phyloP scores from a whole-genome alignment of 2,888 invertebrate genomes.

The Tillus elongatus region DNA sequence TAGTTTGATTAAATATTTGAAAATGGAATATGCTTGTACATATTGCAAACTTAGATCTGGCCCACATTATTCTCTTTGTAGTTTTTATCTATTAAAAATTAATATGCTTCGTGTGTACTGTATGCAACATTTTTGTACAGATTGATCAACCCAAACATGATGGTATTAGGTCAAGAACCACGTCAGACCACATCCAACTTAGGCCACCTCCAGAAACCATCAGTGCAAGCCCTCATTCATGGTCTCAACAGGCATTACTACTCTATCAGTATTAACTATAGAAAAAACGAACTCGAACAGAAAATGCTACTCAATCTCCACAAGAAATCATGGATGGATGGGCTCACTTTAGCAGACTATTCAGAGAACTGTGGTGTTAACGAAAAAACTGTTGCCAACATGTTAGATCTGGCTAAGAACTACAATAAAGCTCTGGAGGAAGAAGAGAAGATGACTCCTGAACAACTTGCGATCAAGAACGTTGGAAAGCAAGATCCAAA shows the following conservation, averaged over 20 bases:
- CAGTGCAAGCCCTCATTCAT: slow-evolving; percentile 97
- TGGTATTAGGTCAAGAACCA: slow-evolving; percentile 97
- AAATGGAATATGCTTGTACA: no score
- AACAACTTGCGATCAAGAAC: slow-evolving; percentile 98
- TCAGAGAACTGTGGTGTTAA: slow-evolving; percentile 88
- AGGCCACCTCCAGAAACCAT: slow-evolving; percentile 97
- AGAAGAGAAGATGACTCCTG: slow-evolving; percentile 99
- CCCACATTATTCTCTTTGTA: no score
- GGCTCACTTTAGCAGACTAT: slow-evolving; percentile 82
- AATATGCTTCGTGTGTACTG: no score
- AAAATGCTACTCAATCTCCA: slow-evolving; percentile 98
- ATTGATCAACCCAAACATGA: slow-evolving; percentile 97
- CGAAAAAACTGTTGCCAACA: slow-evolving; percentile 88
- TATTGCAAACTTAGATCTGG: not conserved
- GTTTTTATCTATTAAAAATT: slow-evolving; percentile 3
- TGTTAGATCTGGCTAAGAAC: slow-evolving; percentile 95
- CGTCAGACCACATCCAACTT: slow-evolving; percentile 97
- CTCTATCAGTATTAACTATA: slow-evolving; percentile 98
- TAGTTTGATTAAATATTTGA: no score
- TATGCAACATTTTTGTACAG: slow-evolving; percentile 46
- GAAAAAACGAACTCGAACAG: slow-evolving; percentile 97
- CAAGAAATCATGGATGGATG: slow-evolving; percentile 99
- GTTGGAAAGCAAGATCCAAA: slow-evolving; percentile 99
- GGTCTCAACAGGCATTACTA: slow-evolving; percentile 98
- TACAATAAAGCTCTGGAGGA: slow-evolving; percentile 89